A percentile compares a stretch with the other conserved stretches of the same genome.
Conservation (phyloP, 2,797 vertebrate species). For the Oceanodroma leucorhoa region DNA sequence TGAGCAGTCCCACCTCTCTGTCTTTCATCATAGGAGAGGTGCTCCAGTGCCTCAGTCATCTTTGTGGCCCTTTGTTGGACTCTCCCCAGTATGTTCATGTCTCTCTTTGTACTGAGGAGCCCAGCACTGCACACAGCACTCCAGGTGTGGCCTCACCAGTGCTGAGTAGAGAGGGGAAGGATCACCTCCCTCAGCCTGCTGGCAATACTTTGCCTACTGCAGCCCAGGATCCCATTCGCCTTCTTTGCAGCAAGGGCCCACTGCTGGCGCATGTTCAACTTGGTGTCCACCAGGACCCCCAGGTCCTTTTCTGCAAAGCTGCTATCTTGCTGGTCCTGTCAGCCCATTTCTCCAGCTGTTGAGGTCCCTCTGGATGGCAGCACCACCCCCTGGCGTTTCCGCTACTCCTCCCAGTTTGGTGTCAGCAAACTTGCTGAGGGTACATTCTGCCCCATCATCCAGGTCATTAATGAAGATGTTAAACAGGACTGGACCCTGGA, state of each 20-base stretch:
- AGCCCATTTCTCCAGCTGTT: background rate
- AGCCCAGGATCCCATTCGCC: background rate
- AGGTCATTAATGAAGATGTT: background rate
- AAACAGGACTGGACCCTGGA: background rate
- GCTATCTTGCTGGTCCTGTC: background rate
- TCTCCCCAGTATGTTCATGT: background rate
- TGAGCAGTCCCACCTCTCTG: background rate
- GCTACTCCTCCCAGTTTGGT: background rate
- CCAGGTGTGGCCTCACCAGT: background rate
- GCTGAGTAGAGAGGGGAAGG: background rate
- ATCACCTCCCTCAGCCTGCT: background rate
- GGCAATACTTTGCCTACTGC: too few relatives aligned
- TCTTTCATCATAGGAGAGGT: accelerated
- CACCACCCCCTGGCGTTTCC: background rate
- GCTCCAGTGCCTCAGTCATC: background rate
- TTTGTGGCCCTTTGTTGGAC: background rate
- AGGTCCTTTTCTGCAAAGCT: background rate
- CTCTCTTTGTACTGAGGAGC: background rate
- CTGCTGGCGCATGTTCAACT: background rate
- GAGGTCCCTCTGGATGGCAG: background rate
- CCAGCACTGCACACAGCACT: background rate
- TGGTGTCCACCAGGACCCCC: background rate
- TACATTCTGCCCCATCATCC: background rate
- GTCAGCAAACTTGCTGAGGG: background rate
- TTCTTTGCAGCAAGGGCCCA: background rate